These are phyloP conservation scores for Prochilodus magdalenae DNA, from an alignment of 2,113 vertebrate genomes.

Conservation along the genomic window DNA sequence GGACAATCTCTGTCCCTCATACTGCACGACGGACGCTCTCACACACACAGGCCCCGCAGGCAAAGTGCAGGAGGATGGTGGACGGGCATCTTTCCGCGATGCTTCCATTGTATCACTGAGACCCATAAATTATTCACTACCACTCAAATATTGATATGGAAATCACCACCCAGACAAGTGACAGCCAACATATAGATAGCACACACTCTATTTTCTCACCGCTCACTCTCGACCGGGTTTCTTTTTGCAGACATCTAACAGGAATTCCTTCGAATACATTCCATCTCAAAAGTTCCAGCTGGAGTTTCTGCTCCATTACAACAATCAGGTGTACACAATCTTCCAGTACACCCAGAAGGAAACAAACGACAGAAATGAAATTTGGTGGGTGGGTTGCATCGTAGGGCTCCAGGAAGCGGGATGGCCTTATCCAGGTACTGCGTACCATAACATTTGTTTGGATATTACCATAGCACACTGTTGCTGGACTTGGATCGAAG, in stretches of 20 bases:
- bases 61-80: constrained; percentile 49
- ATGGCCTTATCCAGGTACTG: too few relatives aligned
- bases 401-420: too few relatives aligned
- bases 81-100: constrained; percentile 51
- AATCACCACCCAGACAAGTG: constrained; percentile 63
- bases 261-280: constrained; percentile 1
- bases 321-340: neutral
- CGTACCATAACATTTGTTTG: too few relatives aligned
- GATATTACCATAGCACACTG: too few relatives aligned
- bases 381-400: too few relatives aligned
- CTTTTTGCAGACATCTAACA: constrained; percentile 11
- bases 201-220: constrained; percentile 32
- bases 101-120: constrained; percentile 64
- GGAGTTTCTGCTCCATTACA: neutral
- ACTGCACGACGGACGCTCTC: neutral
- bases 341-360: too few relatives aligned
- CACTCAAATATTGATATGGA: constrained; percentile 75
- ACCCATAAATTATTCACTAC: constrained; percentile 68
- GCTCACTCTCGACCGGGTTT: neutral
- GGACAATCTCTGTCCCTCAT: constrained; percentile 39
- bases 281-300: neutral
- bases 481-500: too few relatives aligned
- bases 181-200: constrained; percentile 46
- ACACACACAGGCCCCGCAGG: constrained; percentile 57
- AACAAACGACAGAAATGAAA: too few relatives aligned